A percentile compares a stretch with the other conserved stretches of the same genome.
Conservation (phyloP, 2,113 vertebrate species). For the Tachycineta bicolor region DNA sequence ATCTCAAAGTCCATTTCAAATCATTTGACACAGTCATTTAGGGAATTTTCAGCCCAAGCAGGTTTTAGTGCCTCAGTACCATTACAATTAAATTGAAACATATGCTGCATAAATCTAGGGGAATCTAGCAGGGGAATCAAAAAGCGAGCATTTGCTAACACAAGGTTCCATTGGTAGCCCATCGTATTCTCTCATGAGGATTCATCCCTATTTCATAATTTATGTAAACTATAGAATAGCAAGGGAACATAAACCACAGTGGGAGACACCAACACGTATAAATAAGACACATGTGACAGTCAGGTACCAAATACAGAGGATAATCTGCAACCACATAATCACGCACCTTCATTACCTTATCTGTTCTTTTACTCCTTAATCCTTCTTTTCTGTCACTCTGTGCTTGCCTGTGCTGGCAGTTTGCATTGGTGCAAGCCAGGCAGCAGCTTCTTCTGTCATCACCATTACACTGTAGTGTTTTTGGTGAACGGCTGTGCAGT, state of each 20-base stretch:
- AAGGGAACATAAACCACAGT: neutral
- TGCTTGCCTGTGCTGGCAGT: neutral
- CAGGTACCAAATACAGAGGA: neutral
- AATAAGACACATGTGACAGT: neutral
- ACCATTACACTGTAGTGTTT: neutral
- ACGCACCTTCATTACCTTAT: neutral
- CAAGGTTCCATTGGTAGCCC: neutral
- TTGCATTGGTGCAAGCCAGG: neutral
- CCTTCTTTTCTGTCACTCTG: neutral
- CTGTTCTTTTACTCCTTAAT: neutral
- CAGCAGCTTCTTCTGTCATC: neutral
- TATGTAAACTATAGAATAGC: neutral
- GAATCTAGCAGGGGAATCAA: neutral
- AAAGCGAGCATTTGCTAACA: neutral
- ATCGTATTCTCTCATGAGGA: neutral
- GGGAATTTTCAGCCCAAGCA: neutral
- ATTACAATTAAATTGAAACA: neutral
- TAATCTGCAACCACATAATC: neutral
- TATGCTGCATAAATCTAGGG: neutral
- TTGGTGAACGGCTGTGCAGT: neutral
- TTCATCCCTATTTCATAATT: neutral
- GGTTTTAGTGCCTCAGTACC: neutral
- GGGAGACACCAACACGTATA: neutral
- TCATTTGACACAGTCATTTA: neutral
- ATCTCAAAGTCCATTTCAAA: neutral